Evolutionary conservation across 2,888 invertebrate species (phyloP), one percentile per base, ranked within the genome.

Genomic region (Caenorhabditis sulstoni): DNA sequence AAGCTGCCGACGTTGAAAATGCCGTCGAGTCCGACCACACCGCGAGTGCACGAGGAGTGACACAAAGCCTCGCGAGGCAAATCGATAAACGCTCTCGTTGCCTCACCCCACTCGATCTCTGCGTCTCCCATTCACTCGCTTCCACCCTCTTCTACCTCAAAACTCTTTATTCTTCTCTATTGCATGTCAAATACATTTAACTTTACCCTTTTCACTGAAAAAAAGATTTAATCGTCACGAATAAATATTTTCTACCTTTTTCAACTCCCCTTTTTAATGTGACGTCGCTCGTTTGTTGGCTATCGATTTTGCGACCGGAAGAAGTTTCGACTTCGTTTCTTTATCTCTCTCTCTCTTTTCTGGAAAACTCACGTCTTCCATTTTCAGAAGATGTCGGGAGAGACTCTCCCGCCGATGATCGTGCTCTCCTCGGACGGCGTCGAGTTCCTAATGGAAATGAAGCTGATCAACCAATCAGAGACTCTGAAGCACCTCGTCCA

Each of bases 1-100:
- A 73, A 73, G 18, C 35, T 55, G n/a, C 35, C 64, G 29, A 49
- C 58, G n/a, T 58, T 73, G 0, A 22, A 37, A 14, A 64, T 71
- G 71, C 71, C 71, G 0, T 62, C 61, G 22, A 61, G n/a, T n/a
- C n/a, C 29, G 7, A 3, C 29, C 7, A 7, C 29, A 29, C 7
- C 29, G 3, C 29, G 3, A 3, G 29, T 29, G 29, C 29, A 29
- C 4, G 29, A 29, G 29, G 29, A 29, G 7, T 29, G 7, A 29
- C 29, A 29, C 29, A 29, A 3, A 3, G 29, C 29, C 29, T 29
- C 29, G 29, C n/a, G n/a, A n/a, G n/a, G n/a, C n/a, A n/a, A n/a
- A n/a, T n/a, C n/a, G n/a, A n/a, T n/a, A n/a, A 29, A 29, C 29
- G 29, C 29, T n/a, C 29, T 29, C 29, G 29, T 7, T 29, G 29